Evolutionary conservation across 2,113 vertebrate genomes (phyloP).

Genomic region (Alligator sinensis): DNA sequence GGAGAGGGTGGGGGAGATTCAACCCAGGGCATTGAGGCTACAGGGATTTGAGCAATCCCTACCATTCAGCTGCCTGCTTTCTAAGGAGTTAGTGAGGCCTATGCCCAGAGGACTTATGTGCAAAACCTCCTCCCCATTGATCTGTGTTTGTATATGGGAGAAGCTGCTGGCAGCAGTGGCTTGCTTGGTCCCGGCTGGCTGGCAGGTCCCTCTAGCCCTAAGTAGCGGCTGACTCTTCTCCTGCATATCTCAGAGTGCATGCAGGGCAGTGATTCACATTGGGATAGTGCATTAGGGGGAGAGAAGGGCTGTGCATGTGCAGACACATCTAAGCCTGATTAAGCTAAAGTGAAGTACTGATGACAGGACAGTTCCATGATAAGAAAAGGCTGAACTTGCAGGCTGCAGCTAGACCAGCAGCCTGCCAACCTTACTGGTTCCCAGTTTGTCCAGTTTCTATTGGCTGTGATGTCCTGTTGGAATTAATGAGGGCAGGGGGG

Average conservation of each 20-base stretch:
- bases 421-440: neutral
- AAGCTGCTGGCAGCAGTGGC: neutral
- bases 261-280: neutral
- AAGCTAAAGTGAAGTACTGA: neutral
- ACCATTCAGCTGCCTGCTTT: neutral
- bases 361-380: neutral
- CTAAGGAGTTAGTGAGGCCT: neutral
- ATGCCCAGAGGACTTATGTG: neutral
- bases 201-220: neutral
- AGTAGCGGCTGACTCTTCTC: neutral
- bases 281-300: neutral
- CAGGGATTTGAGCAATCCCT: neutral
- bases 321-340: neutral
- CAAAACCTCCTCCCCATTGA: too few species aligned
- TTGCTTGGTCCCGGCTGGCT: too few species aligned
- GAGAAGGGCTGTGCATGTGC: neutral
- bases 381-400: too few species aligned
- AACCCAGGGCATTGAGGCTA: neutral
- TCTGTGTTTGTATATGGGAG: neutral
- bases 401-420: neutral
- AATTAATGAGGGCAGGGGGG: neutral
- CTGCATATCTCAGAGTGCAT: neutral
- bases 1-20: neutral
- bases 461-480: rapidly evolving
- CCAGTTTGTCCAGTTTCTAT: too few species aligned